Evolutionary conservation across 2,888 invertebrate species (phyloP), one percentile per base, ranked within the genome.

Genomic region (Trilocha varians): DNA sequence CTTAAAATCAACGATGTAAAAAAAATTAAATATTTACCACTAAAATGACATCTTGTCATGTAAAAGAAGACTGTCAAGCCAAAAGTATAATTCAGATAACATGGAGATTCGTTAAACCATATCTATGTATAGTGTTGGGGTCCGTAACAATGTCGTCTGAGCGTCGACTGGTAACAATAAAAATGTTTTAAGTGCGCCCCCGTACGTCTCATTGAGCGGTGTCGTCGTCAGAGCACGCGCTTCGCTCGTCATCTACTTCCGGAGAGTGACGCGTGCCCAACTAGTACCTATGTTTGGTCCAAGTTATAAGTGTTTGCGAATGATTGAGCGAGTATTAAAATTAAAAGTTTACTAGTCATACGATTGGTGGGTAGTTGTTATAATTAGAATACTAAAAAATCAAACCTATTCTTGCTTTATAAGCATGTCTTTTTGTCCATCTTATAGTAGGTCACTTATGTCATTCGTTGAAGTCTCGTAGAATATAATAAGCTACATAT

Each of bases 111-210:
- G 25, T 25, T 25, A 9, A 25, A 6, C 25, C 25, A 17, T 39
- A 39, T 39, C 39, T 39, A 39, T 39, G 25, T 42, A 38, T 42
- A 35, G 34, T 40, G 46, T 34, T 33, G 44, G 66, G 70, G 66
- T 48, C 50, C 47, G 44, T 53, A 54, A 75, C 73, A 79, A 78
- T 65, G 62, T 55, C 42, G 40, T 50, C 41, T 46, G 56, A 57
- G 65, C 68, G 68, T 50, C 51, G 49, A 54, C 55, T 54, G 57
- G 65, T 65, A 65, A 78, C 78, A 82, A 80, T 80, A 82, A 78
- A 80, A 83, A 83, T 79, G 79, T 82, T 84, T 77, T 79, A 84
- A 83, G 83, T 82, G 78, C 62, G 84, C 83, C 84, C 77, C 77
- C 82, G 71, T 74, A 76, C 78, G 79, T 76, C 69, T 76, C 80